These are phyloP conservation scores for Hydrotaea cyrtoneurina DNA, from an alignment of 2,888 invertebrate genomes.

Conservation along the genomic window DNA sequence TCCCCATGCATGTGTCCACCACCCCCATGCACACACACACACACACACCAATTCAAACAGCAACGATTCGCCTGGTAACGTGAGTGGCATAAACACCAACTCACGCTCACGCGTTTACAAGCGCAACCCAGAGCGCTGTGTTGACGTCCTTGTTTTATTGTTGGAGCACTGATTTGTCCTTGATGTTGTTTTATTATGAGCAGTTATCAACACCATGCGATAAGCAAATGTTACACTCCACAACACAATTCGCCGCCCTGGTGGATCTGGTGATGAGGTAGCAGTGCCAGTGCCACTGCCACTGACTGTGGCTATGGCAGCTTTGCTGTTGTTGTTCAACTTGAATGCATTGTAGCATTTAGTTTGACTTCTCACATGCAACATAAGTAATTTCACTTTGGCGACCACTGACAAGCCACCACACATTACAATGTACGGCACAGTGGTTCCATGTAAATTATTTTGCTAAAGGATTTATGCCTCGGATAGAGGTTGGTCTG, in stretches of 20 bases:
- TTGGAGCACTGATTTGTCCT: conserved; percentile 50
- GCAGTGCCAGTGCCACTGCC: background rate
- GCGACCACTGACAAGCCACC: background rate
- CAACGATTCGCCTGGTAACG: conserved; percentile 14
- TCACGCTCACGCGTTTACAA: background rate
- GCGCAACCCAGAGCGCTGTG: background rate
- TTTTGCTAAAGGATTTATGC: background rate
- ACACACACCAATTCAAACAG: background rate
- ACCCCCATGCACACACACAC: background rate
- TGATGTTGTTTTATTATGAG: conserved; percentile 51
- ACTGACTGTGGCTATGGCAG: background rate
- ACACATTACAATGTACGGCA: background rate
- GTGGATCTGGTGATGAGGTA: background rate
- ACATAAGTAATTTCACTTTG: conserved; percentile 34
- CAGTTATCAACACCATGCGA: conserved; percentile 56
- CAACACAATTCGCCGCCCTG: background rate
- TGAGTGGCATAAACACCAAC: conserved; percentile 22
- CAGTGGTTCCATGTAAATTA: background rate
- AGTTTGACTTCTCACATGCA: conserved; percentile 41
- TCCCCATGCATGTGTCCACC: background rate
- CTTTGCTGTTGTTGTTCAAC: conserved; percentile 1
- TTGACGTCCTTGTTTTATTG: conserved; percentile 29
- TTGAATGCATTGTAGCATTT: conserved; percentile 20
- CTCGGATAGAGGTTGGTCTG: too few species aligned
- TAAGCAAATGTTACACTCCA: conserved; percentile 43